Base-by-base conservation (phyloP, 2,888 invertebrate species). In the Phrixothrix hirtus region DNA sequence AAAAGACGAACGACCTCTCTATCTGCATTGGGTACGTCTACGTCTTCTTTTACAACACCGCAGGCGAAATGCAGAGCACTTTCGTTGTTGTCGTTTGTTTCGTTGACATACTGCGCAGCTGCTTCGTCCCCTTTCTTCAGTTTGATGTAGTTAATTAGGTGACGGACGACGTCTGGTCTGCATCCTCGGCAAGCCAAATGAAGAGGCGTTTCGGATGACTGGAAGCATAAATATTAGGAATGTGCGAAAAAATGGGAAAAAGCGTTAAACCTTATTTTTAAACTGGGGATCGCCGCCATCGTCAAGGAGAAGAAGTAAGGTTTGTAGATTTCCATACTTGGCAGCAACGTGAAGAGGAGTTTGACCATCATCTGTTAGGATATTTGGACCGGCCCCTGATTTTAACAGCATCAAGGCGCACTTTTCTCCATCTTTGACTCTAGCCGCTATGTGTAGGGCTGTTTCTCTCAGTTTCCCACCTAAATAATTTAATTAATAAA, bases 381-480 rank as follows among this genome's bases (percentile, higher is more conserved):
- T 85, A 77, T 99, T 98, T 1, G 97, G 94, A 52, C 95, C 92
- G 5, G 98, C 98, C 0, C 99, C 99, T 1, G 96, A 96, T 76
- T 99, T 99, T 26, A 99, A 79, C 57, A 99, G 79, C 96, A 99
- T 97, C 62, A 97, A 83, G 2, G 96, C 97, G 76, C 98, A 98
- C 67, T 89, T 85, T 70, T 93, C 91, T 2, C 92, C 93, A 65
- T 92, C 95, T 65, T 87, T 87, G 50, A 95, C 92, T 59, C 95
- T 81, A 0, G 96, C 93, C n/a, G 96, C 96, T 55, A 99, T 95
- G 72, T 99, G 99, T 25, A 99, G 79, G 0, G 99, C 95, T 0
- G 99, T 98, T 77, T 99, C 98, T 32, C 89, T 85, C 56, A 90
- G 82, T 68, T 86, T 87, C 0, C 94, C 94, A 17, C 93, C 93